Evolutionary conservation across 2,113 vertebrate genomes (phyloP), one percentile per base, ranked within the genome.

Genomic region (Leptosomus discolor): DNA sequence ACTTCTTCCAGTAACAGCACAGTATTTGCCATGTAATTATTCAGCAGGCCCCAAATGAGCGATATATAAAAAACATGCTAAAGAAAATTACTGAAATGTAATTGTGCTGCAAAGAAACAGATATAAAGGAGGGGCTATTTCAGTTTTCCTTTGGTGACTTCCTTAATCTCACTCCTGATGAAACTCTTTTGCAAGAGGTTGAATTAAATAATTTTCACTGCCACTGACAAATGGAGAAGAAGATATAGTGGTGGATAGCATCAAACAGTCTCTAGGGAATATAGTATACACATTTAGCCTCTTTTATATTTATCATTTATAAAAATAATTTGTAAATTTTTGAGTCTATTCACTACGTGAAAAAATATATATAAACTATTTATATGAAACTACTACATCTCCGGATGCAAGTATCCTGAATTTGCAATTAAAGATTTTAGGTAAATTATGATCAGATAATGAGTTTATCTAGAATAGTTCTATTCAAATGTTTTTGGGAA

Each of bases 31-130:
- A 34, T 32, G 41, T 57, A 96, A 90, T 92, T 85, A 86, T 88
- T 94, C 90, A 89, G 89, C 9, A 81, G 58, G 39, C 26, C 76
- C 29, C 92, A 75, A 92, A 94, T 63, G 56, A 96, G 27, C 39
- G 54, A 64, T 92, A 69, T 43, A 60, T 94, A 77, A 78, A 88
- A 84, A 69, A 45, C 16, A 37, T 4, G 23, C 67, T 97, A 89
- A 96, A 88, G 36, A 95, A 93, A 75, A 85, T 86, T 83, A 86
- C 56, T 81, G 60, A 90, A 94, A 94, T 91, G 78, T 90, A 96
- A 91, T 74, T 92, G 67, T 94, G 84, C 54, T 86, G 75, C 68
- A 96, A 74, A 89, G 30, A 95, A 90, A 89, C 45, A 60, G 73
- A 92, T 78, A 76, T n/a, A 76, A 93, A 75, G 34, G 43, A 91